Evolutionary conservation across 2,113 vertebrate genomes (phyloP).

Genomic region (Protobothrops mucrosquamatus): DNA sequence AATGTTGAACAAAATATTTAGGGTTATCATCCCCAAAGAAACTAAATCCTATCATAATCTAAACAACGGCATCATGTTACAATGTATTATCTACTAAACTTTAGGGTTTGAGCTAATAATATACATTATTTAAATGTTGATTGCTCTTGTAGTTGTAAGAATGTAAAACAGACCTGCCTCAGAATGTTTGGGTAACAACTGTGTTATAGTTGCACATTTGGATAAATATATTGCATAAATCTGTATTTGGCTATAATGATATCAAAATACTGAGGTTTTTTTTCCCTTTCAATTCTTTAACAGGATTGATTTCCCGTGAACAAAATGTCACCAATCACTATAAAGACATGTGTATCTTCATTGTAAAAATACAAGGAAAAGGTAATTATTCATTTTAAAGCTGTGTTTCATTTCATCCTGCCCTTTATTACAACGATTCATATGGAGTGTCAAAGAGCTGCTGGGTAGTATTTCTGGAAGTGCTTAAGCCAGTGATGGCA

Average conservation of each 20-base stretch:
- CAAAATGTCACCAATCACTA: neutral
- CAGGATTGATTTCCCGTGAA: neutral
- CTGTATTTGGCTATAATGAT: neutral
- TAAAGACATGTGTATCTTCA: neutral
- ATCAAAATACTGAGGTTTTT: neutral
- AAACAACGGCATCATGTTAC: neutral
- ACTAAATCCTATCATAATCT: neutral
- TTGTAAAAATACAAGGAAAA: neutral
- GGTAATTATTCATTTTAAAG: neutral
- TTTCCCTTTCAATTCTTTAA: neutral
- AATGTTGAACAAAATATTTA: neutral
- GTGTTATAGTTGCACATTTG: neutral
- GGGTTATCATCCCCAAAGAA: neutral
- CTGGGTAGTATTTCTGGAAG: neutral
- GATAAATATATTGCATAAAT: neutral
- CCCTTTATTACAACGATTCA: neutral
- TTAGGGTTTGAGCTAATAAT: too few species aligned
- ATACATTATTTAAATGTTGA: neutral
- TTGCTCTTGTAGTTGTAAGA: neutral
- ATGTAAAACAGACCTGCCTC: neutral
- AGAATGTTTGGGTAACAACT: neutral
- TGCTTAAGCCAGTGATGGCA: neutral
- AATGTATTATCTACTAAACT: neutral
- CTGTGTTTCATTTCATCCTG: neutral
- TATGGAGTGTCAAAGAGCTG: neutral